A percentile compares a stretch with the other conserved stretches of the same genome.
phyloP scores from a whole-genome alignment of 2,113 vertebrate species.

The Spea bombifrons region DNA sequence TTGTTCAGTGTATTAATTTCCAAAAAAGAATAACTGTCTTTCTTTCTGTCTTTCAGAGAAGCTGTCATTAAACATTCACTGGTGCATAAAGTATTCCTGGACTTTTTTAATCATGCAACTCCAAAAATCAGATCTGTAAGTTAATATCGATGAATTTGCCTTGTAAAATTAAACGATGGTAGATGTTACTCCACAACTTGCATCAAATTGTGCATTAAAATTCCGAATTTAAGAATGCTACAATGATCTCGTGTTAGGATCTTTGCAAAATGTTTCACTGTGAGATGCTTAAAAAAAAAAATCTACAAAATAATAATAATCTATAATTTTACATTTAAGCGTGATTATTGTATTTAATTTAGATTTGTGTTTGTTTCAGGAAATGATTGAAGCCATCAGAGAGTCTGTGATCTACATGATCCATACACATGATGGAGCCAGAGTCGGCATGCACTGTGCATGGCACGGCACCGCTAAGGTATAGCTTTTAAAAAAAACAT shows the following conservation, averaged over 20 bases:
- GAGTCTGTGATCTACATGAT: constrained; percentile 91
- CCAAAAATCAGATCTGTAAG: constrained; percentile 85
- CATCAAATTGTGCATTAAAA: too few species aligned
- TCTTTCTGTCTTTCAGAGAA: constrained; percentile 69
- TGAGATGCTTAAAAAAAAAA: background rate
- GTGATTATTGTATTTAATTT: background rate
- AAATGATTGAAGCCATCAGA: constrained; percentile 93
- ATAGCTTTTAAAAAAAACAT: background rate
- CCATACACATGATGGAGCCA: constrained; percentile 89
- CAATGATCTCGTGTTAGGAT: too few species aligned
- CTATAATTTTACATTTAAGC: background rate
- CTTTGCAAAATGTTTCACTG: background rate
- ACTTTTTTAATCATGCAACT: constrained; percentile 79
- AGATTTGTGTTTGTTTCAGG: constrained; percentile 63
- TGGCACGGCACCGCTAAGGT: constrained; percentile 97
- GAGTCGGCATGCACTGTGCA: constrained; percentile 90
- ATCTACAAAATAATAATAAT: background rate
- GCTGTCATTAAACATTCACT: constrained; percentile 94
- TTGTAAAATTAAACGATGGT: too few species aligned
- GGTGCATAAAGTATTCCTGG: constrained; percentile 95
- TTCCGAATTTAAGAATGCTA: too few species aligned
- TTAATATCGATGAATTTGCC: background rate
- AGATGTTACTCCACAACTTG: too few species aligned
- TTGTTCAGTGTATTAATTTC: too few species aligned
- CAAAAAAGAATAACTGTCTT: background rate